Evolutionary conservation across 92 coral and sea anemone genomes (phyloP).

Genomic region (Epizoanthus fatuus): DNA sequence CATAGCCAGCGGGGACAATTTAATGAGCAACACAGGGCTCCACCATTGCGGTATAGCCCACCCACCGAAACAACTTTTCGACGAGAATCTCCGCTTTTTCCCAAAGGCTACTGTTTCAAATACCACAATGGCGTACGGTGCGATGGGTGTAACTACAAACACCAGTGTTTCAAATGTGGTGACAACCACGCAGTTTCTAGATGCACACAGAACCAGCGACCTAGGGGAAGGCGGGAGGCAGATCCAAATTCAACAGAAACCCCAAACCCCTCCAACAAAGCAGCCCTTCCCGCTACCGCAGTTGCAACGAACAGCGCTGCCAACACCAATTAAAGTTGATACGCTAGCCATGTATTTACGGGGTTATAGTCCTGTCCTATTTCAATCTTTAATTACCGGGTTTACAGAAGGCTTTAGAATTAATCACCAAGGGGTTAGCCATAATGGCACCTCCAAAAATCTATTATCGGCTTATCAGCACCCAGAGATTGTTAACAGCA

Average conservation of each 20-base stretch:
- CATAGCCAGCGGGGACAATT: constrained; percentile 13
- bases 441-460: too few relatives aligned
- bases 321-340: constrained; percentile 45
- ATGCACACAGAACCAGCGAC: constrained; percentile 8
- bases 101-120: not conserved
- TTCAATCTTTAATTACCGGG: constrained; percentile 8
- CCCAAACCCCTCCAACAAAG: too few relatives aligned
- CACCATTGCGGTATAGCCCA: too few relatives aligned
- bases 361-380: constrained; percentile 24
- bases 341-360: constrained; percentile 7
- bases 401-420: too few relatives aligned
- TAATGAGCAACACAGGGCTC: not conserved
- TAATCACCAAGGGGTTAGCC: too few relatives aligned
- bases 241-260: too few relatives aligned
- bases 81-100: not conserved
- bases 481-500: too few relatives aligned
- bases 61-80: not conserved
- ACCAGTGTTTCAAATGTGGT: constrained; percentile 65
- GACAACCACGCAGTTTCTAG: constrained; percentile 16
- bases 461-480: too few relatives aligned
- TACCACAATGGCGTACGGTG: not conserved
- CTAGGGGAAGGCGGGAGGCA: too few relatives aligned
- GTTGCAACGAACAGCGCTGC: not conserved
- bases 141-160: constrained; percentile 53
- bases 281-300: too few relatives aligned